A percentile compares a stretch with the other conserved stretches of the same genome.
phyloP scores from a whole-genome alignment of 2,797 vertebrate genomes.

The Pangasius krempfi region DNA sequence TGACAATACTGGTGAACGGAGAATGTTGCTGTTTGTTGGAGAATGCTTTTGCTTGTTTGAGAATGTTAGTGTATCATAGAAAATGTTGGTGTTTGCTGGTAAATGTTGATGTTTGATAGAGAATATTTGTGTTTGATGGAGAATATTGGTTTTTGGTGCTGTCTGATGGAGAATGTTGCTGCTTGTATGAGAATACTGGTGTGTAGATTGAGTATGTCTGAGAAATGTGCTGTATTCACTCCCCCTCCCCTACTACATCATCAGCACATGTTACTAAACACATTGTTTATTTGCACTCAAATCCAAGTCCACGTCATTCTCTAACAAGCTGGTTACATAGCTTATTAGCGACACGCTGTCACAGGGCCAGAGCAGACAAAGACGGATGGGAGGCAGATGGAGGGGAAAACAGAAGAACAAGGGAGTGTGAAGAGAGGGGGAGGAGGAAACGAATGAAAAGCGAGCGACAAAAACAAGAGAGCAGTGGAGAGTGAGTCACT shows the following conservation, averaged over 20 bases:
- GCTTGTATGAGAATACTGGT: too few species aligned
- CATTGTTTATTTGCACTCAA: constrained; percentile 1
- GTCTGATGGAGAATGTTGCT: background rate
- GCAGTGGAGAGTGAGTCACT: constrained; percentile 65
- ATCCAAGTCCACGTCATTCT: background rate
- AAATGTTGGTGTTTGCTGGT: background rate
- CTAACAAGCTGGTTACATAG: background rate
- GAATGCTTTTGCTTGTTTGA: background rate
- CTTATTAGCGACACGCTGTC: constrained; percentile 7
- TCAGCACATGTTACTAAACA: background rate
- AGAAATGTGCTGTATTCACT: background rate
- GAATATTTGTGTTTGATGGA: too few species aligned
- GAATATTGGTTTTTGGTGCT: background rate
- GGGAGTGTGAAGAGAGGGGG: background rate
- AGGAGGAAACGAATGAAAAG: background rate
- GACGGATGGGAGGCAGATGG: constrained; percentile 21
- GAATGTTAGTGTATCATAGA: background rate
- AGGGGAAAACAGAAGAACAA: constrained; percentile 12
- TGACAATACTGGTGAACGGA: too few species aligned
- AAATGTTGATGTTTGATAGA: too few species aligned
- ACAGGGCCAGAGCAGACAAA: constrained; percentile 17
- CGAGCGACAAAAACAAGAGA: constrained; percentile 11
- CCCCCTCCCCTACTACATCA: background rate
- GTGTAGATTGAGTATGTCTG: background rate
- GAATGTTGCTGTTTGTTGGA: background rate